These are phyloP conservation scores for Daubentonia madagascariensis DNA, from an alignment of 2,113 vertebrate genomes.

Conservation along the genomic window DNA sequence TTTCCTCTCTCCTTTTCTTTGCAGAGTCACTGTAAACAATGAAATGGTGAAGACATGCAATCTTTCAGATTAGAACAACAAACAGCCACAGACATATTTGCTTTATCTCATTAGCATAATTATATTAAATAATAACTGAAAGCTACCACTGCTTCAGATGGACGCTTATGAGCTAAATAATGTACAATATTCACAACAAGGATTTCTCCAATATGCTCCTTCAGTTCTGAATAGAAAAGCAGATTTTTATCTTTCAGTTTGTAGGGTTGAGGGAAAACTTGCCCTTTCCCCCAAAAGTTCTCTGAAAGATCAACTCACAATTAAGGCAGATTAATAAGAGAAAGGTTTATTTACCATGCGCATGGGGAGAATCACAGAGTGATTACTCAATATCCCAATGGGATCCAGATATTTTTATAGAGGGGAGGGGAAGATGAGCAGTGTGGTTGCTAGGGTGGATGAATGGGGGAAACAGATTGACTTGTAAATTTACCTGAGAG, in stretches of 20 bases:
- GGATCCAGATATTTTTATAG: too few species aligned
- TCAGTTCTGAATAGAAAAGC: background rate
- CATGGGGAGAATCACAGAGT: too few species aligned
- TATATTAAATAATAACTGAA: constrained; percentile 2
- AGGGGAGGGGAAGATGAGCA: too few species aligned
- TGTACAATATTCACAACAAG: background rate
- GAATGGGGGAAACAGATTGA: too few species aligned
- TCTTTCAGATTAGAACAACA: background rate
- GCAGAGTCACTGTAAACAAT: background rate
- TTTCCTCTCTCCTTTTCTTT: background rate
- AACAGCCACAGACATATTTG: background rate
- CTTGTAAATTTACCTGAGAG: too few species aligned
- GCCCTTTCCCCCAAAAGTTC: too few species aligned
- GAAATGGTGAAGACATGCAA: background rate
- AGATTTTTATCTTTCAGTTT: background rate
- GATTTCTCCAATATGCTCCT: background rate
- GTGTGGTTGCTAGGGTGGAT: too few species aligned
- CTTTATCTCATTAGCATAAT: background rate
- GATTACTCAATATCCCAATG: too few species aligned
- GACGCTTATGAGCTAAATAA: background rate
- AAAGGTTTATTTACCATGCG: too few species aligned
- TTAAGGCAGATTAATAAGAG: too few species aligned
- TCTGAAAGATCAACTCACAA: too few species aligned
- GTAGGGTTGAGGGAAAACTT: too few species aligned
- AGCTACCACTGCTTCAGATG: background rate